These are phyloP conservation scores for Scolopax bukidnonensis DNA, from an alignment of 2,797 vertebrate genomes.

Conservation along the genomic window DNA sequence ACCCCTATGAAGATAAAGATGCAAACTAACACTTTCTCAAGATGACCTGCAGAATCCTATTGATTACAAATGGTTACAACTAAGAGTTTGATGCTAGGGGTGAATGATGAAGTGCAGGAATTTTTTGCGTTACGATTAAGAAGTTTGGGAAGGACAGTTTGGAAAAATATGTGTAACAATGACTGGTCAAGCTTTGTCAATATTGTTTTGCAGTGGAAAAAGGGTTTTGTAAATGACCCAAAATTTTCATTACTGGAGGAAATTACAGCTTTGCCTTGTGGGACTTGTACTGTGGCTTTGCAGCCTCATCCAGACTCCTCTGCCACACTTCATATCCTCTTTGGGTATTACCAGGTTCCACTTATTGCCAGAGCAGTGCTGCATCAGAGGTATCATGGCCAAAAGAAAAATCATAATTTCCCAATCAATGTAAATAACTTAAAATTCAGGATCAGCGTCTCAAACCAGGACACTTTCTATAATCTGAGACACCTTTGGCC, in stretches of 20 bases:
- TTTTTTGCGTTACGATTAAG: not conserved
- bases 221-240: not conserved
- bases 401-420: not conserved
- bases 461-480: not conserved
- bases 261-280: not conserved
- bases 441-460: not conserved
- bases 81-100: not conserved
- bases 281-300: not conserved
- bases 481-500: not conserved
- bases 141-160: not conserved
- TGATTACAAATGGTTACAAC: not conserved
- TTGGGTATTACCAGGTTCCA: not conserved
- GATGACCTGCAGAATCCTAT: not conserved
- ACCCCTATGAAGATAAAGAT: not conserved
- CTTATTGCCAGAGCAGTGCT: not conserved
- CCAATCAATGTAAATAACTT: not conserved
- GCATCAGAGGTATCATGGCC: not conserved
- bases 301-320: not conserved
- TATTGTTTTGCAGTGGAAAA: not conserved
- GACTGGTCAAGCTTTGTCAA: not conserved
- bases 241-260: not conserved
- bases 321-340: not conserved
- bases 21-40: not conserved
- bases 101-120: not conserved
- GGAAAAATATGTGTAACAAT: not conserved